A percentile compares a stretch with the other conserved stretches of the same genome.
These are phyloP conservation scores for Nylanderia fulva DNA, from an alignment of 1,140 invertebrate genomes.

Conservation along the genomic window DNA sequence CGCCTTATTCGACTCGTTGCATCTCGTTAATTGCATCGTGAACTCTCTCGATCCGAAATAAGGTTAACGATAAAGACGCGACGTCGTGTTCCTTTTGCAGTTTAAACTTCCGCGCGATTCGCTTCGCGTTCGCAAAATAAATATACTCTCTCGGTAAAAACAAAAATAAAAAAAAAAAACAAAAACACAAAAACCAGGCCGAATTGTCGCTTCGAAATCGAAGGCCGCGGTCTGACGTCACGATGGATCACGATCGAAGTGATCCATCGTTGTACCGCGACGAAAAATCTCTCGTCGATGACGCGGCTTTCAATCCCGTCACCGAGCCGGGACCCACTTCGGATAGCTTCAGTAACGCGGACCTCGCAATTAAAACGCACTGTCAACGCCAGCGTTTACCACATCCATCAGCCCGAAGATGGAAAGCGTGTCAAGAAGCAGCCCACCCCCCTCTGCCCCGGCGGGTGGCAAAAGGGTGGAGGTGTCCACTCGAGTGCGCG, in stretches of 20 bases:
- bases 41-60: conserved; percentile 47
- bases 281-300: conserved; percentile 53
- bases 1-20: conserved; percentile 52
- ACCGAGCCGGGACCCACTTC: conserved; percentile 46
- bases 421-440: conserved; percentile 61
- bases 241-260: conserved; percentile 35
- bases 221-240: conserved; percentile 27
- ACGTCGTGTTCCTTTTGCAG: conserved; percentile 26
- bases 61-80: conserved; percentile 56
- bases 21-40: conserved; percentile 59
- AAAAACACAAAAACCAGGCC: not conserved
- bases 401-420: conserved; percentile 61
- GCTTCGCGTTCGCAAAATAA: conserved; percentile 4
- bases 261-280: conserved; percentile 23
- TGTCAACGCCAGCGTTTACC: conserved; percentile 63
- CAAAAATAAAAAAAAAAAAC: not conserved
- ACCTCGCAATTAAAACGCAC: conserved; percentile 59
- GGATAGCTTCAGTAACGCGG: conserved; percentile 56
- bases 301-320: conserved; percentile 61
- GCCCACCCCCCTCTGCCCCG: not conserved
- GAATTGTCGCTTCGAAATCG: conserved; percentile 12
- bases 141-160: conserved; percentile 3
- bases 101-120: conserved; percentile 19
- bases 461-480: conserved; percentile 49
- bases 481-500: conserved; percentile 34